phyloP scores from a whole-genome alignment of 2,797 vertebrate genomes.

The Trachops cirrhosus region DNA sequence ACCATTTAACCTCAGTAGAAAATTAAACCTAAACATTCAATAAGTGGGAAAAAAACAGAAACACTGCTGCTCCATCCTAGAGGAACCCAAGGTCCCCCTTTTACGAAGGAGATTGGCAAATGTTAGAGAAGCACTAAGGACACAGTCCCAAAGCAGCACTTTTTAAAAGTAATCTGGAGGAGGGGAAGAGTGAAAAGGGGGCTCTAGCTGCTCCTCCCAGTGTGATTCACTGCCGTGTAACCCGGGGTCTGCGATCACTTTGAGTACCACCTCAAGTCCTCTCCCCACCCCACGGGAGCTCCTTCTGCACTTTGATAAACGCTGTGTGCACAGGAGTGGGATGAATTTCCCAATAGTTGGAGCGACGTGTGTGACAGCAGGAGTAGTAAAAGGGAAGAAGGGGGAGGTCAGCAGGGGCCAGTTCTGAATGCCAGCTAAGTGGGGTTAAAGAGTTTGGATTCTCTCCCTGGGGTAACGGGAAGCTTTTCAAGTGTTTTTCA shows the following conservation, averaged over 20 bases:
- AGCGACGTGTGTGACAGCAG: not conserved
- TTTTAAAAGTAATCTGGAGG: not conserved
- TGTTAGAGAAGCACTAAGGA: not conserved
- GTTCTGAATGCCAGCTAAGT: slow-evolving; percentile 30
- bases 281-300: not conserved
- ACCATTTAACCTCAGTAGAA: not conserved
- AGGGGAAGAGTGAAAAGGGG: not conserved
- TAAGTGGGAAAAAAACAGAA: not conserved
- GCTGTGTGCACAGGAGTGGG: not conserved
- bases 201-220: not conserved
- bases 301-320: not conserved
- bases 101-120: not conserved
- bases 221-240: not conserved
- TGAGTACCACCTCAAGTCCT: not conserved
- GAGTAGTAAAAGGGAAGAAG: slow-evolving; percentile 41
- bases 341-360: slow-evolving; percentile 26
- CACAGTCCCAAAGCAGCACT: not conserved
- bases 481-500: slow-evolving; percentile 55
- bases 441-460: slow-evolving; percentile 59
- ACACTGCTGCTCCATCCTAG: not conserved
- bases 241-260: not conserved
- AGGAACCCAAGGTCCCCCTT: not conserved
- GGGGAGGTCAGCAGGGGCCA: not conserved
- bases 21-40: not conserved
- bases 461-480: slow-evolving; percentile 31